These are phyloP conservation scores for Pitta sordida DNA, from an alignment of 2,113 vertebrate species.

Conservation along the genomic window DNA sequence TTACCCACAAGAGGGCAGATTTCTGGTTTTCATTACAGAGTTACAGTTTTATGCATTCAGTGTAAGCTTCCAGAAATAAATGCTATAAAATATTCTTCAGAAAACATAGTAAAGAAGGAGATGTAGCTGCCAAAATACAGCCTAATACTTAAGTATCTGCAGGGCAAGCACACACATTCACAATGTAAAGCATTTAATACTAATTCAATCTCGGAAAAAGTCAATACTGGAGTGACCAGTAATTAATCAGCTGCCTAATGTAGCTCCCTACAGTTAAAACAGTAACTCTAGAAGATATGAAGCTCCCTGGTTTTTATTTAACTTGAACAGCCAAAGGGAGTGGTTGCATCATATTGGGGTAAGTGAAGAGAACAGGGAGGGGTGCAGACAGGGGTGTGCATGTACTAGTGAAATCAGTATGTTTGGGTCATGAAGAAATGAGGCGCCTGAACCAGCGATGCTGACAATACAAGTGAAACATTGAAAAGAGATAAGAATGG, in stretches of 20 bases:
- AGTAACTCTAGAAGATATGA: background rate
- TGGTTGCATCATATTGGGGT: background rate
- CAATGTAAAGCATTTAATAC: background rate
- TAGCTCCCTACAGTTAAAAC: background rate
- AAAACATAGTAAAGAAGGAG: background rate
- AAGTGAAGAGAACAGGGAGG: background rate
- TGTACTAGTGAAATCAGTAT: accelerated
- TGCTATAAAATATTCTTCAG: background rate
- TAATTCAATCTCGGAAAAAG: background rate
- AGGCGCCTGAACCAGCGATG: background rate
- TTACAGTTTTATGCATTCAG: background rate
- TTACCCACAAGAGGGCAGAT: slow-evolving; percentile 39
- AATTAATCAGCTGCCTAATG: background rate
- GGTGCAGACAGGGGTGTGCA: background rate
- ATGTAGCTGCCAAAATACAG: background rate
- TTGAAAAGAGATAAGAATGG: background rate
- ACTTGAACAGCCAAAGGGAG: background rate
- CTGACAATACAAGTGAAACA: background rate
- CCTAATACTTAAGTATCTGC: background rate
- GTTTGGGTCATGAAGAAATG: background rate
- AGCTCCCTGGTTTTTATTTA: background rate
- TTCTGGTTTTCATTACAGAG: background rate
- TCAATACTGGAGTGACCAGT: background rate
- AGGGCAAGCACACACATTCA: background rate
- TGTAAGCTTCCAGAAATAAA: background rate